phyloP scores from a whole-genome alignment of 2,113 vertebrate genomes.

The Lucifuga dentata region DNA sequence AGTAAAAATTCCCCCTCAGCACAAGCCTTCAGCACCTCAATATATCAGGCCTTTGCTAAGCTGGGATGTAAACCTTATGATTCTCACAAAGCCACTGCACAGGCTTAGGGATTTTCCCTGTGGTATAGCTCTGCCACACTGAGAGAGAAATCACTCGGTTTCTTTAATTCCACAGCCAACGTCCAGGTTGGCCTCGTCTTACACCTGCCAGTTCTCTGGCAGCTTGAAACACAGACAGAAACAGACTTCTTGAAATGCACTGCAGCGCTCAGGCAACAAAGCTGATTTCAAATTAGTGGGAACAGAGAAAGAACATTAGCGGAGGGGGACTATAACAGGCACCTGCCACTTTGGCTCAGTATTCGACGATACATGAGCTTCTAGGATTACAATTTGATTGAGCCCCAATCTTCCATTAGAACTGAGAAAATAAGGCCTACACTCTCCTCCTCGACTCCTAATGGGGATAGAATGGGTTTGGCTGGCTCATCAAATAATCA shows the following conservation, averaged over 20 bases:
- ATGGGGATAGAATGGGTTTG: constrained; percentile 46
- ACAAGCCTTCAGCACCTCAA: constrained; percentile 40
- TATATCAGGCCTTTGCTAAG: constrained; percentile 53
- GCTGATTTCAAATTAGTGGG: constrained; percentile 62
- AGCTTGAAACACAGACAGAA: constrained; percentile 26
- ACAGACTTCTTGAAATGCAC: constrained; percentile 62
- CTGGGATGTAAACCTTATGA: constrained; percentile 46
- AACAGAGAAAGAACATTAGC: constrained; percentile 58
- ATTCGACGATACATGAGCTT: constrained; percentile 26
- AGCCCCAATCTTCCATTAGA: constrained; percentile 48
- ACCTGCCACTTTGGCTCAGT: constrained; percentile 68
- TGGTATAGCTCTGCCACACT: constrained; percentile 32
- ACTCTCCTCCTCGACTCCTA: constrained; percentile 25
- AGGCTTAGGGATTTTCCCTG: constrained; percentile 47
- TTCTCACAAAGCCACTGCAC: constrained; percentile 52
- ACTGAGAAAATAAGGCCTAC: constrained; percentile 35
- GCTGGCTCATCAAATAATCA: constrained; percentile 37
- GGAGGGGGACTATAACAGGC: constrained; percentile 46
- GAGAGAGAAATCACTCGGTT: constrained; percentile 51
- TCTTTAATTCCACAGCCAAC: constrained; percentile 55
- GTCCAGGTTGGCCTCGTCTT: constrained; percentile 34
- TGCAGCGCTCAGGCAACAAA: constrained; percentile 33
- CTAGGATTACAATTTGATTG: constrained; percentile 62
- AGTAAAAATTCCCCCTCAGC: constrained; percentile 66
- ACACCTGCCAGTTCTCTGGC: constrained; percentile 57